Evolutionary conservation across 2,888 invertebrate genomes (phyloP), one percentile per base, ranked within the genome.

Genomic region (Polydrusus tereticollis): DNA sequence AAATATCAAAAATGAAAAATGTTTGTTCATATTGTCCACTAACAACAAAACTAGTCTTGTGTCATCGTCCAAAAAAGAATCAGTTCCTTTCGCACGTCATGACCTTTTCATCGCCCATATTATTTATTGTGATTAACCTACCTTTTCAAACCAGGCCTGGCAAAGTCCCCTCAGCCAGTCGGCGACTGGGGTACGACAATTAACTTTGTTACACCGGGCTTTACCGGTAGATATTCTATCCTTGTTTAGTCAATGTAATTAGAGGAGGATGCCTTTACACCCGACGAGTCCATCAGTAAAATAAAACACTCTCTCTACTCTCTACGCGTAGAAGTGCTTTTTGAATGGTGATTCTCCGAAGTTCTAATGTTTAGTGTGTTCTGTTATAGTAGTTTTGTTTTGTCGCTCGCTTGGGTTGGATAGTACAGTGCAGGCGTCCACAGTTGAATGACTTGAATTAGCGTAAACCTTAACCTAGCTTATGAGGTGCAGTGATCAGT

Each of bases 391-490:
- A 52, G 52, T 55, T 16, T 55, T 16, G 52, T 55, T 55, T 10
- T 55, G 52, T 55, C 52, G 52, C 2, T 55, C 29, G 29, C 18
- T 18, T 29, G 29, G 52, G 2, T 55, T 10, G 52, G 8, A 29
- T 55, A 12, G 23, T n/a, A 50, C 14, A 5, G 26, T 26, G 26
- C 4, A 16, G 21, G 52, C 52, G 52, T 55, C 26, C 26, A 10
- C 26, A 29, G 14, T 55, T 16, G 29, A 55, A n/a, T 14, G 26
- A 52, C 6, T 29, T 21, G 18, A 20, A 26, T 12, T 14, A 26
- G 20, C 50, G 50, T 26, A 50, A 50, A 26, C 50, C 50, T 50
- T 55, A 55, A 29, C 52, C 29, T 55, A 55, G 29, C 29, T 55
- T 55, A 29, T 18, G 18, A 55, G 29, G 29, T 29, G 1, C 16